Percentiles rank a stretch among this genome's conserved stretches.
Evolutionary conservation across 2,797 vertebrate genomes (phyloP).

Genomic region (Enteromius thamalakanensis): DNA sequence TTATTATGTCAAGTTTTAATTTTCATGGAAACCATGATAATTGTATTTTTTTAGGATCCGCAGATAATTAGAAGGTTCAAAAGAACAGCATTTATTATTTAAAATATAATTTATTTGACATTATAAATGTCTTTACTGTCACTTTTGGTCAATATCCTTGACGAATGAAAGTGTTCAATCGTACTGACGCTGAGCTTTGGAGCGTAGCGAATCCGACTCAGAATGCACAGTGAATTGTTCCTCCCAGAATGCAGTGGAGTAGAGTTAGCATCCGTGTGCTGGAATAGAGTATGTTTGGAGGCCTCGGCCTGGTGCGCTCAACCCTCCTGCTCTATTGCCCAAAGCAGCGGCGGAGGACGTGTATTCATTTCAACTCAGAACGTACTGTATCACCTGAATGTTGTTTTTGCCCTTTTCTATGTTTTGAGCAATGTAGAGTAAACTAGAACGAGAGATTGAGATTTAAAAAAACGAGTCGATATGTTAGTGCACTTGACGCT

Average conservation of each 20-base stretch:
- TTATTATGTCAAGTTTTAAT: background rate
- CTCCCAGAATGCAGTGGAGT: background rate
- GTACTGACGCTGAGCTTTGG: background rate
- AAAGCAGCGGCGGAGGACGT: constrained; percentile 65
- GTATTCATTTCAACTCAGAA: constrained; percentile 53
- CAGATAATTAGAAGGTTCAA: background rate
- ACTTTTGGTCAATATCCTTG: background rate
- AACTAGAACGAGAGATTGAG: constrained; percentile 45
- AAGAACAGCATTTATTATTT: background rate
- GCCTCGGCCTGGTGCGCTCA: constrained; percentile 47
- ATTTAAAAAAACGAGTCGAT: constrained; percentile 40
- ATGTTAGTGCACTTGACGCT: constrained; percentile 60
- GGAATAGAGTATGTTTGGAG: background rate
- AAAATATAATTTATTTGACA: background rate
- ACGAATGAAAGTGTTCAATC: background rate
- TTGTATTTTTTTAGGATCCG: background rate
- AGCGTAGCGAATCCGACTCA: background rate
- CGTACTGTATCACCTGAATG: constrained; percentile 55
- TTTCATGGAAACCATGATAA: background rate
- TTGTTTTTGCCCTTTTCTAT: constrained; percentile 57
- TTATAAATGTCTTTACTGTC: background rate
- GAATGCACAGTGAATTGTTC: background rate
- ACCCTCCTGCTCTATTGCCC: constrained; percentile 58
- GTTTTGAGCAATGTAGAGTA: constrained; percentile 53
- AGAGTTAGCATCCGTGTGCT: background rate